These are phyloP conservation scores for Dufourea novaeangliae DNA, from an alignment of 1,140 invertebrate genomes.

Conservation along the genomic window DNA sequence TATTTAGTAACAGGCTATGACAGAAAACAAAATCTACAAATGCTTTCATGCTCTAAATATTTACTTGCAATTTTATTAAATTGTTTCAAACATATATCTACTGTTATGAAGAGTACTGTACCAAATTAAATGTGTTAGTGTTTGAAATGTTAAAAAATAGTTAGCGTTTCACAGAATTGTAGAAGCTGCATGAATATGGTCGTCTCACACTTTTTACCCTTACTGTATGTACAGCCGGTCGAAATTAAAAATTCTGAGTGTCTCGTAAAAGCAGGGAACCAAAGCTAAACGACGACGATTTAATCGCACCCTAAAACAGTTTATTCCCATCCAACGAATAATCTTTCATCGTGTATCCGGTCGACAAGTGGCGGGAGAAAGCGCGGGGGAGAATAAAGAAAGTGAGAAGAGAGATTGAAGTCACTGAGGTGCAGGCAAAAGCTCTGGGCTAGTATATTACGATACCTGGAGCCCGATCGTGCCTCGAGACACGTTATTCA, in stretches of 20 bases:
- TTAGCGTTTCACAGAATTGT: background rate
- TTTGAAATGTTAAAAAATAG: too few species aligned
- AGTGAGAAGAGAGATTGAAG: slow-evolving; percentile 50
- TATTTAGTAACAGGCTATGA: too few species aligned
- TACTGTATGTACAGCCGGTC: background rate
- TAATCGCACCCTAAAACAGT: slow-evolving; percentile 26
- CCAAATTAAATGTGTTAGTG: too few species aligned
- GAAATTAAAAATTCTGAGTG: background rate
- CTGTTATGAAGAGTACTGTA: too few species aligned
- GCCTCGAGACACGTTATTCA: slow-evolving; percentile 74
- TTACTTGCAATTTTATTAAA: too few species aligned
- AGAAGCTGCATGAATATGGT: background rate
- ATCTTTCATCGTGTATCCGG: slow-evolving; percentile 55
- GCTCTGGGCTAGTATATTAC: slow-evolving; percentile 61
- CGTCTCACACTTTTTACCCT: background rate
- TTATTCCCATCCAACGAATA: slow-evolving; percentile 29
- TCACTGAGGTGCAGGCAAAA: slow-evolving; percentile 46
- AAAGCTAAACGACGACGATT: slow-evolving; percentile 28
- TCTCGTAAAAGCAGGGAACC: background rate
- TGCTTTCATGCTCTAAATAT: too few species aligned
- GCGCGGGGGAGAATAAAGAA: slow-evolving; percentile 8
- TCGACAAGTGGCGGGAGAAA: slow-evolving; percentile 20
- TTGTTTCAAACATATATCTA: too few species aligned
- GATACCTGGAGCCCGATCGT: slow-evolving; percentile 66
- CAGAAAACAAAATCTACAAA: too few species aligned